These are phyloP conservation scores for Casuarius casuarius DNA, from an alignment of 2,113 vertebrate species.

Conservation along the genomic window DNA sequence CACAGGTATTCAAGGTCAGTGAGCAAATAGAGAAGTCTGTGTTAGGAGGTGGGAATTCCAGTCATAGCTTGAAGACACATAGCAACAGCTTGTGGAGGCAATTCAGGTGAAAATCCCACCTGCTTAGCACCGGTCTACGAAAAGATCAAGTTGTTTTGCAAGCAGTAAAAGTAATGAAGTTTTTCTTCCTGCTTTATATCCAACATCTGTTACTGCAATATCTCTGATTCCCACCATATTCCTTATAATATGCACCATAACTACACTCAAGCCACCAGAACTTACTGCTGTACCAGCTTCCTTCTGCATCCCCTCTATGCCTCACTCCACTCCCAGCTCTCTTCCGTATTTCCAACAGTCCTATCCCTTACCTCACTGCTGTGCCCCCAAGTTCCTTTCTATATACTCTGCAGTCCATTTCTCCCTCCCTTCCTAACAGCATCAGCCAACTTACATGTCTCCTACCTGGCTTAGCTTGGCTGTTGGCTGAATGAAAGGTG, in stretches of 20 bases:
- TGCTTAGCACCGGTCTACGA: not conserved
- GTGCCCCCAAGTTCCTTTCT: fast-evolving
- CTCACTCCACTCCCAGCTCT: not conserved
- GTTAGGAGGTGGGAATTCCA: not conserved
- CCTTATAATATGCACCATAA: not conserved
- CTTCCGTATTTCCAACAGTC: not conserved
- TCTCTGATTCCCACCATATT: not conserved
- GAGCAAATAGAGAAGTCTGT: constrained; percentile 19
- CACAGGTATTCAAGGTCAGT: not conserved
- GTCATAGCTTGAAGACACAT: not conserved
- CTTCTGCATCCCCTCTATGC: not conserved
- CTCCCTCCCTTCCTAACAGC: not conserved
- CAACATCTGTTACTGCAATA: not conserved
- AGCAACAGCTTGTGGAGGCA: no score
- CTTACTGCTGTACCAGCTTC: not conserved
- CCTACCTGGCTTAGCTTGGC: not conserved
- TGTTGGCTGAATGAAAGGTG: not conserved
- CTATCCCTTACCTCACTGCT: not conserved
- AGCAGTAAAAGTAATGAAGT: not conserved
- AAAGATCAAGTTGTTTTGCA: not conserved
- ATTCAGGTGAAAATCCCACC: not conserved
- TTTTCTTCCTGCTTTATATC: not conserved
- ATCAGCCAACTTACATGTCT: not conserved
- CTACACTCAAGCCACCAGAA: not conserved
- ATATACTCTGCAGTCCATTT: no score